Evolutionary conservation across 2,797 vertebrate genomes (phyloP).

Genomic region (Lacerta bilineata): DNA sequence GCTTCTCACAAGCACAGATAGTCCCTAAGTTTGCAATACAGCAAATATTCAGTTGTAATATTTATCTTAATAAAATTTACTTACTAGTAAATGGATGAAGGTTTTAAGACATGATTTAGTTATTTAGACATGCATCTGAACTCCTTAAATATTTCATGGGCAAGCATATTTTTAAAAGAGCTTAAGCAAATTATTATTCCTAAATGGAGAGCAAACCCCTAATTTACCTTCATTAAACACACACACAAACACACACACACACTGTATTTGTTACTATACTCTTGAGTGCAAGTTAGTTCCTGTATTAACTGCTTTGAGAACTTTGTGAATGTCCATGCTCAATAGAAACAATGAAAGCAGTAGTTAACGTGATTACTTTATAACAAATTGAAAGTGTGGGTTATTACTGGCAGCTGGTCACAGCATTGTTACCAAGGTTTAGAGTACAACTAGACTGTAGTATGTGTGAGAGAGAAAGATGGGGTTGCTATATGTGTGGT

Average conservation of each 20-base stretch:
- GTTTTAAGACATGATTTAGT: not conserved
- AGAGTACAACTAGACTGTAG: not conserved
- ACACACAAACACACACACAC: too few species aligned
- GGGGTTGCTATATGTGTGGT: too few species aligned
- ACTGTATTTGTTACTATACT: too few species aligned
- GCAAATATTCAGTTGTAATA: not conserved
- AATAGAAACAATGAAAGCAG: not conserved
- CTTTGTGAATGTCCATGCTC: not conserved
- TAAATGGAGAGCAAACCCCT: not conserved
- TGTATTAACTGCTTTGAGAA: not conserved
- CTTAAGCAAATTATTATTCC: not conserved
- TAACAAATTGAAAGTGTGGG: not conserved
- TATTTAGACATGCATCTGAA: not conserved
- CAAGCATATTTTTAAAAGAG: not conserved
- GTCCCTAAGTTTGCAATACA: not conserved
- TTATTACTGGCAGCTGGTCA: not conserved
- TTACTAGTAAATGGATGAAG: not conserved
- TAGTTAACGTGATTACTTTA: not conserved
- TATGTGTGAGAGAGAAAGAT: too few species aligned
- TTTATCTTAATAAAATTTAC: not conserved
- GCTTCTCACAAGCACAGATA: not conserved
- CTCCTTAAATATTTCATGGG: not conserved
- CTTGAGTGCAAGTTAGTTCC: not conserved
- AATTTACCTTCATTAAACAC: not conserved
- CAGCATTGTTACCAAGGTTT: not conserved